Percentiles rank a stretch among this genome's conserved stretches.
Evolutionary conservation across 1,140 invertebrate species (phyloP).

Genomic region (Drosophila nebulosa): DNA sequence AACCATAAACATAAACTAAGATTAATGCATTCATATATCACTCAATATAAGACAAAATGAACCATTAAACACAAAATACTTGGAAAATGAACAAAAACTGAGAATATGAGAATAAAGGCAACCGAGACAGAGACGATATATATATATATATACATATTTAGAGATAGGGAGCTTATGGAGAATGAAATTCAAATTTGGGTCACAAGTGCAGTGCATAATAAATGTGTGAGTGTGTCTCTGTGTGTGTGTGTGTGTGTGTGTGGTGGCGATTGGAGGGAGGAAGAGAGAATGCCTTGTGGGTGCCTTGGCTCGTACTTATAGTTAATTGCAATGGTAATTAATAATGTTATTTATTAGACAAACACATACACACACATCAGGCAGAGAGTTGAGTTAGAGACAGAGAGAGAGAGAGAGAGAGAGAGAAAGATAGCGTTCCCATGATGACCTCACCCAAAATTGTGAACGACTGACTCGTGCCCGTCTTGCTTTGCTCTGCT

Average conservation of each 20-base stretch:
- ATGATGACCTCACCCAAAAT: slow-evolving; percentile 72
- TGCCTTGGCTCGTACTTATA: slow-evolving; percentile 60
- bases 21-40: slow-evolving; percentile 77
- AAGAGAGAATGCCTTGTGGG: slow-evolving; percentile 13
- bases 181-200: slow-evolving; percentile 62
- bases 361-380: slow-evolving; percentile 35
- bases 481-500: slow-evolving; percentile 13
- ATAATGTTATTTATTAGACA: slow-evolving; percentile 79
- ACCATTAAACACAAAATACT: slow-evolving; percentile 34
- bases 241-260: slow-evolving; percentile 18
- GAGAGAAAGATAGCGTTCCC: slow-evolving; percentile 9
- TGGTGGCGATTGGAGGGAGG: background rate
- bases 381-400: background rate
- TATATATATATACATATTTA: background rate
- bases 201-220: slow-evolving; percentile 56
- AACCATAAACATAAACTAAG: slow-evolving; percentile 73
- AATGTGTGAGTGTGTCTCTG: slow-evolving; percentile 10
- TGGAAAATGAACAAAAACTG: slow-evolving; percentile 26
- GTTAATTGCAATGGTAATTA: slow-evolving; percentile 80
- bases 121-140: background rate
- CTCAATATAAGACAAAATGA: slow-evolving; percentile 55
- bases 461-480: slow-evolving; percentile 44
- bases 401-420: background rate
- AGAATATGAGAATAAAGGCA: slow-evolving; percentile 6
- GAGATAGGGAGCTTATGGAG: slow-evolving; percentile 21